Evolutionary conservation across 2,797 vertebrate genomes (phyloP).

Genomic region (Picus viridis): DNA sequence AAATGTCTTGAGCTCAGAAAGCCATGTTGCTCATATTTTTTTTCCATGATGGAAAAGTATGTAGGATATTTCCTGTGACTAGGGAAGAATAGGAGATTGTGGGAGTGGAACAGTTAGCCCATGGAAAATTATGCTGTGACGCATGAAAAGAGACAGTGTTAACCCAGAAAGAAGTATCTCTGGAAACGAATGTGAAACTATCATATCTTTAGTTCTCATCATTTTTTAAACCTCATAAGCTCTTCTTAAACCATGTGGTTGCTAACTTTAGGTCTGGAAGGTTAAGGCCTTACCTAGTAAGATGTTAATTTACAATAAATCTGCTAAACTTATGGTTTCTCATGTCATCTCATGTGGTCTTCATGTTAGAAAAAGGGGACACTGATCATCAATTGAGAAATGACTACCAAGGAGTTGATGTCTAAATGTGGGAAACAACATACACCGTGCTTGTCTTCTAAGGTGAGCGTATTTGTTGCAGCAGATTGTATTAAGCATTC

Average conservation of each 20-base stretch:
- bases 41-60: neutral
- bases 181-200: conserved; percentile 4
- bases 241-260: neutral
- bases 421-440: neutral
- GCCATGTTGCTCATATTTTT: neutral
- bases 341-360: neutral
- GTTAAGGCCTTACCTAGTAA: neutral
- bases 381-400: neutral
- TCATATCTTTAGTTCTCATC: neutral
- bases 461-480: neutral
- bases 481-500: neutral
- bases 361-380: neutral
- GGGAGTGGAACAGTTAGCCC: neutral
- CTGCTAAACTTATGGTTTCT: neutral
- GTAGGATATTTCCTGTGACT: neutral
- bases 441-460: neutral
- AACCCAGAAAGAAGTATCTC: neutral
- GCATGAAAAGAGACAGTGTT: neutral
- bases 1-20: neutral
- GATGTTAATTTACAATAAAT: neutral
- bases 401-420: neutral
- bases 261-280: neutral
- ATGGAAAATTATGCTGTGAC: neutral
- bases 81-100: neutral
- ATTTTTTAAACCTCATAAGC: conserved; percentile 18